These are phyloP conservation scores for Conomelus anceps DNA, from an alignment of 2,888 invertebrate species.

Conservation along the genomic window DNA sequence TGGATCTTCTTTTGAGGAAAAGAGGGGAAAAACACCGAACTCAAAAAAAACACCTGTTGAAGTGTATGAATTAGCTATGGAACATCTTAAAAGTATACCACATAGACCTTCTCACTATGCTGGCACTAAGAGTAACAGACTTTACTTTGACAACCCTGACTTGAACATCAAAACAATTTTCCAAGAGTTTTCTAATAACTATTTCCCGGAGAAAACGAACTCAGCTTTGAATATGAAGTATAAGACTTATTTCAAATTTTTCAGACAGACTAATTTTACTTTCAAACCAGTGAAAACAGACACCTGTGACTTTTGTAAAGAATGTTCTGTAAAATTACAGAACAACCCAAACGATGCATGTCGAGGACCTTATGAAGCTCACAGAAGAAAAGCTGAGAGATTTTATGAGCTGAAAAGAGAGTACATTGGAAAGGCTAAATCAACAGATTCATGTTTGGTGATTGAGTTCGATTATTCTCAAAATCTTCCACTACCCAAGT, in stretches of 20 bases:
- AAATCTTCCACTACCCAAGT: slow-evolving; percentile 32
- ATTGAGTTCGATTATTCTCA: slow-evolving; percentile 33
- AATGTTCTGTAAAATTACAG: slow-evolving; percentile 20
- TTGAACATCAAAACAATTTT: slow-evolving; percentile 19
- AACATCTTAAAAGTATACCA: slow-evolving; percentile 22
- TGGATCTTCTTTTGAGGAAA: slow-evolving; percentile 1
- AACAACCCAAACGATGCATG: slow-evolving; percentile 16
- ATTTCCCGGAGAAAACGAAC: slow-evolving; percentile 15
- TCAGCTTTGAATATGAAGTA: slow-evolving; percentile 21
- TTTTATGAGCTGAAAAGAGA: background rate
- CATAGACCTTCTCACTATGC: slow-evolving; percentile 18
- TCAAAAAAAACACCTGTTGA: slow-evolving; percentile 15
- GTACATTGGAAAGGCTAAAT: background rate
- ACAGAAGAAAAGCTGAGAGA: slow-evolving; percentile 22
- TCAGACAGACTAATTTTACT: slow-evolving; percentile 25
- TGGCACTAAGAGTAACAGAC: slow-evolving; percentile 8
- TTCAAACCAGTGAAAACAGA: slow-evolving; percentile 26
- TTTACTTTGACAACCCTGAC: slow-evolving; percentile 20
- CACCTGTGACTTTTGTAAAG: slow-evolving; percentile 30
- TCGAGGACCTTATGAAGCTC: slow-evolving; percentile 9
- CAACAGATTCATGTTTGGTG: slow-evolving; percentile 19
- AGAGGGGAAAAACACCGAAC: slow-evolving; percentile 13
- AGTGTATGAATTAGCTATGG: slow-evolving; percentile 19
- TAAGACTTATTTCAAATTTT: slow-evolving; percentile 24
- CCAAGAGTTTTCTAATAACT: slow-evolving; percentile 7